phyloP scores from a whole-genome alignment of 2,888 invertebrate species.

The Eumerus sabulonum region DNA sequence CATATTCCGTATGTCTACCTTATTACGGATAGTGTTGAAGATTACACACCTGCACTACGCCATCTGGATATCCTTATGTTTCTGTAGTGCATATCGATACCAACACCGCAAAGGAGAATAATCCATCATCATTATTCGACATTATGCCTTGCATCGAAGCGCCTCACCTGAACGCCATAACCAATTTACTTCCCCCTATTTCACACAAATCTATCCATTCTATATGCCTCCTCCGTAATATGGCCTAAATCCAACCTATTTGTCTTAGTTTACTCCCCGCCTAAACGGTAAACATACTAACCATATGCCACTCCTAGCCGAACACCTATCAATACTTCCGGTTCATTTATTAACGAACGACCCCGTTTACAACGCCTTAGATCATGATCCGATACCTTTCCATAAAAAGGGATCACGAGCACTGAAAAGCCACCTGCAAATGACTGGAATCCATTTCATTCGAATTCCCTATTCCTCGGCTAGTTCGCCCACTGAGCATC shows the following conservation, averaged over 20 bases:
- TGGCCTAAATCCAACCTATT: constrained; percentile 16
- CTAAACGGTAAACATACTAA: constrained; percentile 12
- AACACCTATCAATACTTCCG: constrained; percentile 56
- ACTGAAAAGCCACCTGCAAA: constrained; percentile 65
- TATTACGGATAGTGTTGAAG: too few relatives aligned
- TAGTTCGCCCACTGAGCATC: not conserved
- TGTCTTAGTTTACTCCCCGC: not conserved
- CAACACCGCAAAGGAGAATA: too few relatives aligned
- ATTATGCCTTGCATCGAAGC: too few relatives aligned
- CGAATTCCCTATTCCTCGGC: constrained; percentile 5
- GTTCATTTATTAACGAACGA: constrained; percentile 61
- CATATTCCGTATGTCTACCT: too few relatives aligned
- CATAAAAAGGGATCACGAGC: constrained; percentile 29
- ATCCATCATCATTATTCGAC: too few relatives aligned
- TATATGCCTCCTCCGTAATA: not conserved
- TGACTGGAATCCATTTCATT: constrained; percentile 54
- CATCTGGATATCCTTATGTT: too few relatives aligned
- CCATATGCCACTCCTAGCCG: not conserved
- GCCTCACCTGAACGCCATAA: too few relatives aligned
- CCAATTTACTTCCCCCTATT: too few relatives aligned
- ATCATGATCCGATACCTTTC: constrained; percentile 61
- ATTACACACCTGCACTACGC: too few relatives aligned
- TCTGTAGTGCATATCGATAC: too few relatives aligned
- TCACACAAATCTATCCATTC: too few relatives aligned
- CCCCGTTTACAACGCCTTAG: constrained; percentile 55